These are phyloP conservation scores for Ammodytes dubius DNA, from an alignment of 2,113 vertebrate genomes.

Conservation along the genomic window DNA sequence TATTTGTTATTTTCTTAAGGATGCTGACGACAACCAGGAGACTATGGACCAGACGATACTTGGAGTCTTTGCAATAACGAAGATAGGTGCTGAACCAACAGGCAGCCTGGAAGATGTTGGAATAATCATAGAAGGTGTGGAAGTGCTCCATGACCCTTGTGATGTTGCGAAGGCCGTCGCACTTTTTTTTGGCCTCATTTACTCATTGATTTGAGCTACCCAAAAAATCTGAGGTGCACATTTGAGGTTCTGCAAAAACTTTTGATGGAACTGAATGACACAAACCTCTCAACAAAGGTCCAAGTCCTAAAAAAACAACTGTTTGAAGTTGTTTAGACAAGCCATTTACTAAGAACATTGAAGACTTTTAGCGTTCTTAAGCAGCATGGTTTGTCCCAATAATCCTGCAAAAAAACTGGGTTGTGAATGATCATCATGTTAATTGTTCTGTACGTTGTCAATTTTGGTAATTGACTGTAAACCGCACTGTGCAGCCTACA, in stretches of 20 bases:
- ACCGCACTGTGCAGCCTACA: no score
- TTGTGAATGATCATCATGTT: no score
- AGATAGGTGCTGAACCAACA: conserved; percentile 8
- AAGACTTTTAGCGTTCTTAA: neutral
- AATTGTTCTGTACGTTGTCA: no score
- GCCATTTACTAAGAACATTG: neutral
- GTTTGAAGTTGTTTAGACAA: no score
- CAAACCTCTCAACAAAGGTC: no score
- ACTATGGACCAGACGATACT: neutral
- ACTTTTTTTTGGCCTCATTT: conserved; percentile 48
- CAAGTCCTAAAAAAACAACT: no score
- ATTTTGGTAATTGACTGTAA: no score
- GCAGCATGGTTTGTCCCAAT: neutral
- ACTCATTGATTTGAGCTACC: conserved; percentile 51
- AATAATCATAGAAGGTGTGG: conserved; percentile 25
- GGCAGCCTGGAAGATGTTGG: no score
- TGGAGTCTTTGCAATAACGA: neutral
- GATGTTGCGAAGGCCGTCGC: conserved; percentile 33
- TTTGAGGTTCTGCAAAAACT: conserved; percentile 45
- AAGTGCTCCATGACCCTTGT: conserved; percentile 25
- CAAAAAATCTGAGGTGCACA: conserved; percentile 31
- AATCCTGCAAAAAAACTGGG: neutral
- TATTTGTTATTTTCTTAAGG: neutral
- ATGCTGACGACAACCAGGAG: no score
- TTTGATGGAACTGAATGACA: conserved; percentile 45